Base-by-base conservation (phyloP, 1,140 invertebrate genomes). In the Paraescarpia echinospica region DNA sequence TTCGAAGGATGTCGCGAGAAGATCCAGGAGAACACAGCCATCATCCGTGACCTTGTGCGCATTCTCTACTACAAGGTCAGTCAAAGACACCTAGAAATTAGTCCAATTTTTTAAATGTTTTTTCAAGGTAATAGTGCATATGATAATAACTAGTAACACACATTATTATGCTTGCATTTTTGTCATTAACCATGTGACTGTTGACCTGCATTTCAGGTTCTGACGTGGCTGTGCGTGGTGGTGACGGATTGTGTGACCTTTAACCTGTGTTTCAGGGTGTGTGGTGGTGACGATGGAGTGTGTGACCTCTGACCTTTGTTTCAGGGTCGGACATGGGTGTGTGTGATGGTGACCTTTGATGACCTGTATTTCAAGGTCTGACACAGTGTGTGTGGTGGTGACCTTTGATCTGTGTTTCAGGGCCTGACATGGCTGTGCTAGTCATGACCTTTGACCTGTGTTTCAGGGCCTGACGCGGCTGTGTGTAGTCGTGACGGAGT, bases 1-100 rank as follows among this genome's bases (percentile, higher is more conserved):
- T 99, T 99, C 96, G 97, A 98, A 94, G 97, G 97, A 88, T 99
- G 99, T 96, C 97, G 99, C 93, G 97, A 98, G 94, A 98, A 98
- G 94, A 98, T 99, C 12, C 95, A 96, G 92, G 98, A 98, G 95
- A 97, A 99, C 96, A 97, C 98, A 14, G 97, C 97, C 94, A 96
- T 99, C 33, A 97, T 99, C 77, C 97, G 97, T 92, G 98, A 99
- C 96, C 96, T 99, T 4, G 98, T 98, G 95, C 97, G 98, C 93
- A 98, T 99, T 92, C 96, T 99, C 0, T 98, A 98, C 95, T 99
- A 98, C 94, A 98, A 98, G 96, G 98, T 98, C 96, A 96, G 94
- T 94, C 33, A 41, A 41, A 12, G 4, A 6, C 41, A 41, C 41
- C 4, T 93, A 91, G 31, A 34, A 34, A 34, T n/a, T n/a, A n/a